These are phyloP conservation scores for Apteryx mantelli DNA, from an alignment of 2,113 vertebrate species.

Conservation along the genomic window DNA sequence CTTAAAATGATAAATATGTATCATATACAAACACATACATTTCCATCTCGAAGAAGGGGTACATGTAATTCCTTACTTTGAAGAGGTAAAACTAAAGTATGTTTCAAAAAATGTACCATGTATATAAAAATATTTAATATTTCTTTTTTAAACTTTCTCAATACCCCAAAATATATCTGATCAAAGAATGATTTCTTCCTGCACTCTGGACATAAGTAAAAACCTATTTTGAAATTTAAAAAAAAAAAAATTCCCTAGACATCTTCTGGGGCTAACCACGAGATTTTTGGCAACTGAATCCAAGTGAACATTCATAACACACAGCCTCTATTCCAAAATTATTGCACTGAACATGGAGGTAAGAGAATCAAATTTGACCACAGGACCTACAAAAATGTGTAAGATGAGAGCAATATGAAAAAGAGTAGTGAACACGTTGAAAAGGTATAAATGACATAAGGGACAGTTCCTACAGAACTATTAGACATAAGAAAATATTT, in stretches of 20 bases:
- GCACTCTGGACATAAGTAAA: neutral
- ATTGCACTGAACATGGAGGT: accelerated
- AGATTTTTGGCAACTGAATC: neutral
- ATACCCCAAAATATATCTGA: neutral
- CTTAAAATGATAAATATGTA: neutral
- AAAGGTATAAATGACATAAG: neutral
- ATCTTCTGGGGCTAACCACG: neutral
- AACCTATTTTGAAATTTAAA: neutral
- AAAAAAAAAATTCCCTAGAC: neutral
- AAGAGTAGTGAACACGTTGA: neutral
- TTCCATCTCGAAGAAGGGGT: neutral
- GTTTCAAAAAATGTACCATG: neutral
- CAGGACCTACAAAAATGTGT: neutral
- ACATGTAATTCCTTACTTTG: neutral
- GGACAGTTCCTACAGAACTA: neutral
- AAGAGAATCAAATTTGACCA: neutral
- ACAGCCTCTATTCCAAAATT: neutral
- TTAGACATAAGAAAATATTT: neutral
- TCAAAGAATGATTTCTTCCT: neutral
- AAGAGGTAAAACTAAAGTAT: neutral
- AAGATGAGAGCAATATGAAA: neutral
- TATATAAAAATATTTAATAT: neutral
- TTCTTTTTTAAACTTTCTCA: neutral
- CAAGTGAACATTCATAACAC: neutral
- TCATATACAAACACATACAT: neutral